These are phyloP conservation scores for Dissostichus mawsoni DNA, from an alignment of 2,113 vertebrate genomes.

Conservation along the genomic window DNA sequence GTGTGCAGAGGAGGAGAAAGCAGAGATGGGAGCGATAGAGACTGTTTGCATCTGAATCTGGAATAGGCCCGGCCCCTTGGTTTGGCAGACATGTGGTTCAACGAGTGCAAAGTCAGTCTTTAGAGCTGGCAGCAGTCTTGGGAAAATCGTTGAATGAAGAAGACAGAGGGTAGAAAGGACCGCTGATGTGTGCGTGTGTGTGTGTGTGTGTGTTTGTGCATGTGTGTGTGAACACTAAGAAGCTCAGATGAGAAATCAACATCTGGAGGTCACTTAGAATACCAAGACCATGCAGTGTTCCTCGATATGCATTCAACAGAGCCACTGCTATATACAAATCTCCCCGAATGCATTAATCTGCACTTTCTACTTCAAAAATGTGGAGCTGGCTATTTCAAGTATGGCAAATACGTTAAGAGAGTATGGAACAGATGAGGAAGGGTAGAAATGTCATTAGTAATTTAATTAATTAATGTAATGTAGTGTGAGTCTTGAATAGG, in stretches of 20 bases:
- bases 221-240: not conserved
- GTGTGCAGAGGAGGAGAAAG: not conserved
- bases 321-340: no score
- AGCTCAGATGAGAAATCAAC: slow-evolving; percentile 31
- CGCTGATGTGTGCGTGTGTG: slow-evolving; percentile 1
- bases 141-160: slow-evolving; percentile 26
- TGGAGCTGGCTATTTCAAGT: no score
- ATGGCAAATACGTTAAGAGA: no score
- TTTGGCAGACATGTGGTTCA: slow-evolving; percentile 56
- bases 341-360: no score
- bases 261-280: slow-evolving; percentile 12
- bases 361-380: no score
- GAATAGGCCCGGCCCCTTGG: slow-evolving; percentile 42
- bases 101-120: slow-evolving; percentile 53
- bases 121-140: slow-evolving; percentile 42
- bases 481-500: no score
- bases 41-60: slow-evolving; percentile 56
- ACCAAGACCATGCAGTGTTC: no score
- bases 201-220: not conserved
- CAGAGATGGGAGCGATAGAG: slow-evolving; percentile 17
- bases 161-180: slow-evolving; percentile 21
- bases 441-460: no score
- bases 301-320: no score
- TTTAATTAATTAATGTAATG: no score
- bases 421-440: no score